These are phyloP conservation scores for Caenorhabditis uteleia DNA, from an alignment of 2,888 invertebrate genomes.

Conservation along the genomic window DNA sequence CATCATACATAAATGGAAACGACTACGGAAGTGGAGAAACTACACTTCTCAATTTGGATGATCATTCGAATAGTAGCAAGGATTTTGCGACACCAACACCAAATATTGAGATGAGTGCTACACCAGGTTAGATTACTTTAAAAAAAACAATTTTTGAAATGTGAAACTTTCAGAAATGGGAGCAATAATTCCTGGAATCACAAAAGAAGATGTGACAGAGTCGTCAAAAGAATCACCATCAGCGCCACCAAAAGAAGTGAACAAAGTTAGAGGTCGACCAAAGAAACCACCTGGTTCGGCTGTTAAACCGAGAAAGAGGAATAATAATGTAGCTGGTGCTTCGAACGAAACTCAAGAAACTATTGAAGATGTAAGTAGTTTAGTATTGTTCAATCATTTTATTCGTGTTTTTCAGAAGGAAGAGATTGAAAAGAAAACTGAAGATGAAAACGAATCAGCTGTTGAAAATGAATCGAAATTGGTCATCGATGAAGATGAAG, in stretches of 20 bases:
- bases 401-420: conserved; percentile 14
- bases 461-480: conserved; percentile 17
- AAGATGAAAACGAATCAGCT: conserved; percentile 31
- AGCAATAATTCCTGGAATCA: conserved; percentile 3
- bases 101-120: conserved; percentile 4
- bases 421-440: conserved; percentile 35
- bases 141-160: background rate
- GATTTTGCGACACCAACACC: background rate
- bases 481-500: conserved; percentile 6
- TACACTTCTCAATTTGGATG: conserved; percentile 31
- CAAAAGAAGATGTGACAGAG: background rate
- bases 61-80: conserved; percentile 17
- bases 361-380: conserved; percentile 21
- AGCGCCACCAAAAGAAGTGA: background rate
- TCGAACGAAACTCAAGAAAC: conserved; percentile 15
- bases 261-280: background rate
- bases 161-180: conserved; percentile 25
- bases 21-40: conserved; percentile 20
- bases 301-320: conserved; percentile 20
- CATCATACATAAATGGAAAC: conserved; percentile 13
- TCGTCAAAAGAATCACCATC: background rate
- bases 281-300: background rate
- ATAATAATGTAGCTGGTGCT: too few species aligned
- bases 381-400: background rate
- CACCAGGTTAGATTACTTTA: conserved; percentile 4